Percentiles rank a stretch among this genome's conserved stretches.
These are phyloP conservation scores for Parasteatoda tepidariorum DNA, from an alignment of 1,140 invertebrate genomes.

Conservation along the genomic window DNA sequence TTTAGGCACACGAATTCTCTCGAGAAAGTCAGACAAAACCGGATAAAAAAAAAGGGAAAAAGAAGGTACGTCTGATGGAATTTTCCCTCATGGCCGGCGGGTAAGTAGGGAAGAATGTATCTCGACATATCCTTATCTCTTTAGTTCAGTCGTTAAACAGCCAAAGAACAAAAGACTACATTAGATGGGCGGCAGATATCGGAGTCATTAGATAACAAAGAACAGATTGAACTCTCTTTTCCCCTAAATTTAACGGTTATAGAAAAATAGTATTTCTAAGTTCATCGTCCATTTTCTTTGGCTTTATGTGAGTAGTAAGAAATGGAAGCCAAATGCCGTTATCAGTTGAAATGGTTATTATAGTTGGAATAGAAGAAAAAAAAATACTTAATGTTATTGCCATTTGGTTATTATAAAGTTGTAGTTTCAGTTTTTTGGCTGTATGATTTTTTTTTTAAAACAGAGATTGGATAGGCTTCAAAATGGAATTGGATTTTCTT, in stretches of 20 bases:
- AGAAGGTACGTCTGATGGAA: background rate
- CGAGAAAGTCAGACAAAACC: background rate
- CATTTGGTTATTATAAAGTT: background rate
- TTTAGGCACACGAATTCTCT: no score
- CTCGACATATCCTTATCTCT: background rate
- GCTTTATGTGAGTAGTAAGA: background rate
- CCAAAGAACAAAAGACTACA: background rate
- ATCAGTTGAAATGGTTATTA: background rate
- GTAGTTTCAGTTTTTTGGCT: no score
- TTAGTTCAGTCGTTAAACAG: background rate
- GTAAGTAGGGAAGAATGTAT: background rate
- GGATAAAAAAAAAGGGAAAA: background rate
- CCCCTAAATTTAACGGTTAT: background rate
- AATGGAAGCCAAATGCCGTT: background rate
- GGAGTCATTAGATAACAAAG: background rate
- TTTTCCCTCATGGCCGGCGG: background rate
- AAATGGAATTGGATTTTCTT: no score
- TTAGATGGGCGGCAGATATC: background rate
- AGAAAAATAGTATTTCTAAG: background rate
- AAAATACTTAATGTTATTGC: no score
- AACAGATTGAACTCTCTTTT: background rate
- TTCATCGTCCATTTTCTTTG: background rate
- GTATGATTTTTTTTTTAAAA: no score
- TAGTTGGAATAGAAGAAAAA: background rate
- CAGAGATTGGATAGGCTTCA: no score